Percentiles rank a stretch among this genome's conserved stretches.
These are phyloP conservation scores for Barypeithes pellucidus DNA, from an alignment of 2,888 invertebrate genomes.

Conservation along the genomic window DNA sequence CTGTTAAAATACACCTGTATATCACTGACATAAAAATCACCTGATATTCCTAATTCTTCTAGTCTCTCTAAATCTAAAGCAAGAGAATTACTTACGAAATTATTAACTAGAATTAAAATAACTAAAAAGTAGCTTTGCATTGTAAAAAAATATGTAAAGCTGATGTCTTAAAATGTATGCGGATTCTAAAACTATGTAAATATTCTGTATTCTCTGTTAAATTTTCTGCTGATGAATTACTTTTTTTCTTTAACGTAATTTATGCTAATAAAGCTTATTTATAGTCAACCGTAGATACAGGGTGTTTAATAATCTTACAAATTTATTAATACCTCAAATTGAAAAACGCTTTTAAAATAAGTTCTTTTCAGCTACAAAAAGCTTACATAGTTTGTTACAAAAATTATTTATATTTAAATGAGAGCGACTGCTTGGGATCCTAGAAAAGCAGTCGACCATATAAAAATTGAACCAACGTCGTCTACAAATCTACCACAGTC, in stretches of 20 bases:
- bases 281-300: no score
- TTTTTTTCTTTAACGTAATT: not conserved
- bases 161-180: not conserved
- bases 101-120: not conserved
- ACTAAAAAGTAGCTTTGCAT: not conserved
- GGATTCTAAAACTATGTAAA: no score
- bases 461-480: no score
- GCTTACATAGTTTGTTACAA: no score
- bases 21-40: conserved; percentile 65
- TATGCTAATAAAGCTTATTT: not conserved
- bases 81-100: not conserved
- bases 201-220: no score
- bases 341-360: no score
- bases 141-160: not conserved
- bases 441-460: no score
- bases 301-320: not conserved
- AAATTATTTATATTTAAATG: no score
- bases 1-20: conserved; percentile 68
- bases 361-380: no score
- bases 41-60: conserved; percentile 55
- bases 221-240: not conserved
- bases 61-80: conserved; percentile 41
- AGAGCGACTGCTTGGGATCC: no score
- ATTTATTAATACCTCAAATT: not conserved
- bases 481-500: no score